These are phyloP conservation scores for Drosophila tristis DNA, from an alignment of 1,140 invertebrate genomes.

Conservation along the genomic window DNA sequence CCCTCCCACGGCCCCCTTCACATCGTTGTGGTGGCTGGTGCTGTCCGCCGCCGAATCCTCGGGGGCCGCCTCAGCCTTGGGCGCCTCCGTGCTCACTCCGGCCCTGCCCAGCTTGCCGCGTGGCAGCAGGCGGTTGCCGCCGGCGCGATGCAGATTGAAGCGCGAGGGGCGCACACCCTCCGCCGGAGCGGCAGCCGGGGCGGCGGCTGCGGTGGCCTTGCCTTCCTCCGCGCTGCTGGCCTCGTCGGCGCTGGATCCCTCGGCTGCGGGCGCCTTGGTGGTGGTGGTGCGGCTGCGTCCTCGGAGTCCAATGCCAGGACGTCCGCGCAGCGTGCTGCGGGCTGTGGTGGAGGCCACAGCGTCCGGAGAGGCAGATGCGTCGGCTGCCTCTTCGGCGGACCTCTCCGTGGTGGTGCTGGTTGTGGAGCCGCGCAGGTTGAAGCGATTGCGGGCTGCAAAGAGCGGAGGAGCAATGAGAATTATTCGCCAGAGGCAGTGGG, in stretches of 20 bases:
- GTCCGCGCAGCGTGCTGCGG: constrained; percentile 84
- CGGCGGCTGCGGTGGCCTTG: constrained; percentile 81
- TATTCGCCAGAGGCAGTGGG: neutral
- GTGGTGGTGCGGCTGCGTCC: constrained; percentile 85
- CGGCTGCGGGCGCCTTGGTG: constrained; percentile 72
- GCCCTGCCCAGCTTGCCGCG: constrained; percentile 68
- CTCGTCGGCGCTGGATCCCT: too few species aligned
- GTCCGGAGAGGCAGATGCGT: constrained; percentile 52
- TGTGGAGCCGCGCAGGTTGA: constrained; percentile 72
- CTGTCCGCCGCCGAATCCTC: constrained; percentile 80
- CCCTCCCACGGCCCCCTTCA: constrained; percentile 54
- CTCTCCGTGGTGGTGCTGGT: constrained; percentile 72
- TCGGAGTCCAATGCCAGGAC: constrained; percentile 86
- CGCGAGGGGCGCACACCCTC: constrained; percentile 69
- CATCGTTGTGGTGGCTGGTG: constrained; percentile 74
- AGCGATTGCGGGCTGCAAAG: constrained; percentile 77
- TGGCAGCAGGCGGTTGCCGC: constrained; percentile 66
- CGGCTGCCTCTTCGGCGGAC: constrained; percentile 60
- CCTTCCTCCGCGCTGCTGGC: constrained; percentile 27
- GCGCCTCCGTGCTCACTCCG: constrained; percentile 71
- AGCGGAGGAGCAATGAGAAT: neutral
- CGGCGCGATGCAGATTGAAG: constrained; percentile 76
- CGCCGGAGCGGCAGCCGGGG: constrained; percentile 44
- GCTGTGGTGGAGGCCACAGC: constrained; percentile 83
- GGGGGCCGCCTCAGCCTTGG: constrained; percentile 62